Evolutionary conservation across 92 coral and sea anemone genomes (phyloP).

Genomic region (Scolanthus callimorphus): DNA sequence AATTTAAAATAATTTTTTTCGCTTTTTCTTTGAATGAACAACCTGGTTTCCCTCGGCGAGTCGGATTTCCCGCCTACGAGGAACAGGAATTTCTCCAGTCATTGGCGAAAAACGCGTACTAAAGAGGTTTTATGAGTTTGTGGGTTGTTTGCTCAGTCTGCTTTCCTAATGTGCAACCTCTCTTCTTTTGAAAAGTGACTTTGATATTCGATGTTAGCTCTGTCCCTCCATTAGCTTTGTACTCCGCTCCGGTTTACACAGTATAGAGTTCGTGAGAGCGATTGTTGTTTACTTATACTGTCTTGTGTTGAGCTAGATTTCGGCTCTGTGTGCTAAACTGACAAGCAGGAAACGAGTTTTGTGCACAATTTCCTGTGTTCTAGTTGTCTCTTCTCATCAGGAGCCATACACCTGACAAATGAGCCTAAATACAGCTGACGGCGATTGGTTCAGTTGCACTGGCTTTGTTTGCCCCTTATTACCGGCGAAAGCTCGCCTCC

Average conservation of each 20-base stretch:
- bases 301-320: slow-evolving; percentile 47
- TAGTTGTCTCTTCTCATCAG: slow-evolving; percentile 66
- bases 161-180: neutral
- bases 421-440: slow-evolving; percentile 72
- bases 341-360: slow-evolving; percentile 81
- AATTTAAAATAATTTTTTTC: too few relatives aligned
- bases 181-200: neutral
- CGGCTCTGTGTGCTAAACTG: slow-evolving; percentile 55
- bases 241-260: neutral
- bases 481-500: slow-evolving; percentile 58
- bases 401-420: slow-evolving; percentile 74
- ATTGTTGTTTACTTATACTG: slow-evolving; percentile 10
- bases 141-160: neutral
- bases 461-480: slow-evolving; percentile 68
- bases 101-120: too few relatives aligned
- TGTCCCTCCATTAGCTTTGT: neutral
- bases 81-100: too few relatives aligned
- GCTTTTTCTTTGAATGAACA: too few relatives aligned
- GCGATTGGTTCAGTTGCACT: slow-evolving; percentile 77
- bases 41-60: too few relatives aligned
- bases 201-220: neutral
- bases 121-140: too few relatives aligned
- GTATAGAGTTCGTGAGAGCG: slow-evolving; percentile 1
- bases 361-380: slow-evolving; percentile 85
- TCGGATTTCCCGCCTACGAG: too few relatives aligned